Evolutionary conservation across 2,113 vertebrate genomes (phyloP), one percentile per base, ranked within the genome.

Genomic region (Forbesichthys papilliferus): DNA sequence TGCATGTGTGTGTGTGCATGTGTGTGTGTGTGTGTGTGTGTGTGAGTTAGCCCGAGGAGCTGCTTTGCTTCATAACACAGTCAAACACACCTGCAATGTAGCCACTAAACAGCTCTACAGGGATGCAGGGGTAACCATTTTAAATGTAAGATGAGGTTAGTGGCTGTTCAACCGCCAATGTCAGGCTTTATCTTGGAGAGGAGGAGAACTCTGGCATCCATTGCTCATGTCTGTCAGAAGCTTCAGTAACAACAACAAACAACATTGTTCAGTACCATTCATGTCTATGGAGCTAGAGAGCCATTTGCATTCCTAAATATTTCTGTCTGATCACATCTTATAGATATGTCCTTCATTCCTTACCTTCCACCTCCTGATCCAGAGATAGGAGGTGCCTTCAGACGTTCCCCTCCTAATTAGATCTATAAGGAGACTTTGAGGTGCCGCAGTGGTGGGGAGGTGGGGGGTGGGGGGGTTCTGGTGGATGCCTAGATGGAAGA

Each of bases 261-360:
- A 27, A 27, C 2, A 27, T 27, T 42, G 36, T 42, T 42, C 36
- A 42, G 7, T 42, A 42, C 36, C 7, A 42, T 42, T 42, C 36
- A 42, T 6, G 36, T 42, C 36, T 42, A 10, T 13, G 49, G 49
- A 51, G 49, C 52, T 16, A 14, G 6, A 54, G 13, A 14, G 52
- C 12, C 52, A 54, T 14, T 14, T n/a, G n/a, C 52, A 13, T n/a
- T 54, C 52, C 13, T 14, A 54, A 8, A 61, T 5, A 61, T 6
- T 46, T 61, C 9, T 6, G 34, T 34, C 78, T 56, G 67, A 65
- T 74, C 62, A 51, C 51, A 64, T 48, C 74, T 58, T 12, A 64
- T 34, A 33, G 55, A 51, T 79, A 54, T 56, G 16, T 48, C 57
- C 60, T 59, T 55, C 46, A 46, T 77, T 71, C 72, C 51, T 75